Base-by-base conservation (phyloP, 2,888 invertebrate species). In the Drosophila diplacantha region DNA sequence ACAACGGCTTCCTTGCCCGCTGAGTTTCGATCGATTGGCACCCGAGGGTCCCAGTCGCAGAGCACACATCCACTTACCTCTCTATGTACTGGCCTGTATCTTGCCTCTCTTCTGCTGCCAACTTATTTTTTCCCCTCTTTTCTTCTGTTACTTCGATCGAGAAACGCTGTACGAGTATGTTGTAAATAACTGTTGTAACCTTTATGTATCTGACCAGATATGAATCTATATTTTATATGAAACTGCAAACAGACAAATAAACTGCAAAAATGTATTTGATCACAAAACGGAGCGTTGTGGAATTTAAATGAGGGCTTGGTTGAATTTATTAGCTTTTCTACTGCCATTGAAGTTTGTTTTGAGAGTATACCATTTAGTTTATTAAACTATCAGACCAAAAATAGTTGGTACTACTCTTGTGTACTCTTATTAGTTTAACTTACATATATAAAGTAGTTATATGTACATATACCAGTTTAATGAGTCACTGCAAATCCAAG, bases 191-290 rank as follows among this genome's bases (percentile, higher is more conserved):
- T 82, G 80, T 82, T 80, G 78, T 84, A 82, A 72, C 69, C 60
- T 47, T 74, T 53, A 56, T 53, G 47, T 51, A 72, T 71, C 56
- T 57, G 46, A 54, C 44, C 46, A 68, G 72, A 73, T 71, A 73
- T 71, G 44, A 68, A 64, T 69, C 43, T 65, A 62, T 72, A 71
- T 74, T 72, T 72, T 79, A 74, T 81, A 79, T 70, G 73, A 75
- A 85, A 84, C 75, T 82, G 85, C 85, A 84, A 85, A 78, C 83
- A 83, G 85, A 85, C 74, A 85, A 84, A 84, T 84, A 84, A 84
- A 84, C 83, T 84, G 85, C 81, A 75, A 83, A 84, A 85, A 84
- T 69, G 76, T 85, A 85, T 85, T 85, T 83, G 85, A 84, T 83
- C 72, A 75, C 70, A 71, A 65, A 67, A 16, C 5, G 0, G 22